These are phyloP conservation scores for Passer montanus DNA, from an alignment of 2,113 vertebrate species.

Conservation along the genomic window DNA sequence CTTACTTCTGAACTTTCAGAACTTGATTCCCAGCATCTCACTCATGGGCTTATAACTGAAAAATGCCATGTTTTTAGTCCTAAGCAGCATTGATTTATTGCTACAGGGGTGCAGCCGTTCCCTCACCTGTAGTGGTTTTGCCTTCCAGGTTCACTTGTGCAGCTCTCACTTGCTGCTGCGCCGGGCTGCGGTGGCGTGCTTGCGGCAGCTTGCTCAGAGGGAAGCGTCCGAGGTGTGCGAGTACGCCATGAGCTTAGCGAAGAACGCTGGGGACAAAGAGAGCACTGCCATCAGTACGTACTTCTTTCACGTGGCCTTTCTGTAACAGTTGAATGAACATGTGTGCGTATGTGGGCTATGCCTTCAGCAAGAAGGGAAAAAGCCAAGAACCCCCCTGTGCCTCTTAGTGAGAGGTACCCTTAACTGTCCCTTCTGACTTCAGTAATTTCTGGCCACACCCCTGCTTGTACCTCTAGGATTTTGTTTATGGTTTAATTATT, in stretches of 20 bases:
- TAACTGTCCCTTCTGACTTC: neutral
- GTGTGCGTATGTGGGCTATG: accelerated
- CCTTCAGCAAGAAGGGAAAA: neutral
- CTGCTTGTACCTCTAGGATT: neutral
- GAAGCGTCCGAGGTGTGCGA: conserved; percentile 97
- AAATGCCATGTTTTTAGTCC: neutral
- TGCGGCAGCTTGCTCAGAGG: conserved; percentile 94
- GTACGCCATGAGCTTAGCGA: conserved; percentile 95
- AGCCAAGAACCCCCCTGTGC: accelerated
- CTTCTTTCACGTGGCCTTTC: neutral
- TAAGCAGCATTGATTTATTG: neutral
- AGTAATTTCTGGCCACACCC: neutral
- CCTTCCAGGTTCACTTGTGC: conserved; percentile 90
- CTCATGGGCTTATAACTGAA: neutral
- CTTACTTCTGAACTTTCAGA: neutral
- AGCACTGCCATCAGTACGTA: conserved; percentile 84
- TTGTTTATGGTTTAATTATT: neutral
- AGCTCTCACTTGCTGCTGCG: conserved; percentile 95
- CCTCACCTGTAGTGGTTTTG: neutral
- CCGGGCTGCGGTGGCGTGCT: conserved; percentile 92
- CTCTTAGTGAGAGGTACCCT: neutral
- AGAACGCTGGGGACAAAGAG: conserved; percentile 88
- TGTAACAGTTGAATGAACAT: neutral
- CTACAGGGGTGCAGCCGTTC: neutral
- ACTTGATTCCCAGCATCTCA: neutral